A percentile compares a stretch with the other conserved stretches of the same genome.
Conservation (phyloP, 2,888 invertebrate species). For the Nemurella pictetii region DNA sequence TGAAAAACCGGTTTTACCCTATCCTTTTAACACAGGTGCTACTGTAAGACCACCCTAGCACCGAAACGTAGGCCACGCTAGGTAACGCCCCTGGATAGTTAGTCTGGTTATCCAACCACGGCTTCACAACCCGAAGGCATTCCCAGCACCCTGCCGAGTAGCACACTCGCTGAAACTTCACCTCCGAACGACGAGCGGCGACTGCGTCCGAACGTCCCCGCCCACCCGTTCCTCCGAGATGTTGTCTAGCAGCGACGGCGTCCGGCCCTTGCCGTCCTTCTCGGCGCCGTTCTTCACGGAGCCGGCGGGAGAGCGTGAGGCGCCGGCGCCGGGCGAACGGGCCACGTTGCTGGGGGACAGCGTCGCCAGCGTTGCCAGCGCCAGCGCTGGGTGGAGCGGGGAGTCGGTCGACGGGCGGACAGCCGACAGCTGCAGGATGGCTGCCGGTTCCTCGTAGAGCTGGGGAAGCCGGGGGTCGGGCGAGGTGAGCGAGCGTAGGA, state of each 20-base stretch:
- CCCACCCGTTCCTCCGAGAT: conserved; percentile 23
- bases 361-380: background rate
- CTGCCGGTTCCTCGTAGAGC: conserved; percentile 52
- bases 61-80: no score
- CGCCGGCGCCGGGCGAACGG: background rate
- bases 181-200: background rate
- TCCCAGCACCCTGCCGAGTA: no score
- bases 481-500: background rate
- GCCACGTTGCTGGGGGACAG: background rate
- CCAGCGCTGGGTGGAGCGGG: background rate
- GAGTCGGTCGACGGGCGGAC: background rate
- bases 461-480: no score
- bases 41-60: no score
- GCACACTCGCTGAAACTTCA: background rate
- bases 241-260: background rate
- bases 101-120: background rate
- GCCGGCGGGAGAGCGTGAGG: background rate
- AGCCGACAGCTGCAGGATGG: conserved; percentile 45
- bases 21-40: no score
- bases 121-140: background rate
- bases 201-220: no score
- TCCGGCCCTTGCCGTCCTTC: background rate
- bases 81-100: background rate
- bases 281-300: background rate
- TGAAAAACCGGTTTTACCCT: no score